Evolutionary conservation across 2,113 vertebrate species (phyloP), one percentile per base, ranked within the genome.

Genomic region (Percopsis transmontana): DNA sequence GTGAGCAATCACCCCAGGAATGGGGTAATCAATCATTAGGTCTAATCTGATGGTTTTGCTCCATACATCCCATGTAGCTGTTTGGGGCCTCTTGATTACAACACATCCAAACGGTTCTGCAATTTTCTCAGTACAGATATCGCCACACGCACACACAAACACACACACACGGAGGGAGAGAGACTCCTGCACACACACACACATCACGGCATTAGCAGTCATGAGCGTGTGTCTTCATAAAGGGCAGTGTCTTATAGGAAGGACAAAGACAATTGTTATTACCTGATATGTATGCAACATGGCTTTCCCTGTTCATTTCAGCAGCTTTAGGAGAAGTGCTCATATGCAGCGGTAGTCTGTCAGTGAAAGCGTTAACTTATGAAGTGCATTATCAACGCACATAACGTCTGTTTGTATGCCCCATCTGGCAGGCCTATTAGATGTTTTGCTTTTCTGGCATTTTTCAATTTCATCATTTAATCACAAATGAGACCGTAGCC

Each of bases 301-400:
- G 9, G 11, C 42, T 11, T 47, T 48, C 19, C 55, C 70, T 68
- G 39, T 62, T 72, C 55, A 72, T 54, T 68, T 51, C 18, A 77
- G 21, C 16, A 53, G 45, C 39, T 63, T 20, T 44, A 24, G 51
- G 10, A 52, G 33, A 15, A 58, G 16, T 13, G 3, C 38, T 78
- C 12, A 27, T 27, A 21, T 61, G 65, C 41, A 21, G 27, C 64
- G 16, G 38, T 48, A 38, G 51, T 53, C 20, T 8, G 60, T 27
- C 64, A 77, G 62, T 60, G 24, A 23, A 57, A 54, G 23, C 56
- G 61, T 24, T 66, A 40, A 40, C 24, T 33, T 33, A 33, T 73
- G 61, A 75, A 21, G 21, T 33, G 42, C 68, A 51, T 57, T 52
- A 62, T 74, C 64, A 66, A 58, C 10, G 14, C 54, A 48, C 68